Base-by-base conservation (phyloP, 2,888 invertebrate species). In the Sinodicranocentrus sp. region DNA sequence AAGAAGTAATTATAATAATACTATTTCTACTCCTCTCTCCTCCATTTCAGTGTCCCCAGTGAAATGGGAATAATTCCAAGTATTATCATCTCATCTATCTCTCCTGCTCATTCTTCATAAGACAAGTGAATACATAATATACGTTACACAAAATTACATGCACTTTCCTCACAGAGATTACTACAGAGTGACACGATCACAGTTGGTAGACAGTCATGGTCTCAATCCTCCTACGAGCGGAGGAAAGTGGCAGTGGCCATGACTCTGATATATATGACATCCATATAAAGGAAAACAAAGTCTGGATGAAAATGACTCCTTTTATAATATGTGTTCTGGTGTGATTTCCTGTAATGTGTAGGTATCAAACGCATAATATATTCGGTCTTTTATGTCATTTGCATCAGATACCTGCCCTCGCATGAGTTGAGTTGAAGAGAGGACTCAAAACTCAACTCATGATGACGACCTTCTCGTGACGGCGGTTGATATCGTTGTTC, bases 41-140 rank as follows among this genome's bases (percentile, higher is more conserved):
- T 77, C 71, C 75, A 76, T 83, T 83, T 76, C 76, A 70, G 68
- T 71, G 71, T 76, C 77, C 82, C 82, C 71, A 25, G 76, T 52
- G 76, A 70, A 83, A 76, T 76, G 82, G 63, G 65, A 83, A 83
- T 83, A 83, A 83, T 83, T 83, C 82, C 48, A 52, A 83, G 82
- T 77, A 83, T 83, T 83, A 83, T 83, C 82, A 83, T 83, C 82
- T 83, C 82, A 83, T 83, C 82, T 83, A 83, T 83, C 82, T 83
- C 76, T 5, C 25, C 17, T 19, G 44, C 48, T 61, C 61, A 61
- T 28, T 61, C 28, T 61, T n/a, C 28, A 26, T 1, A 13, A 28
- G n/a, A 61, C 61, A 28, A 3, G 5, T 1, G 28, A 73, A 63
- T 44, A 73, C 48, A 73, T 61, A 61, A 28, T 25, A n/a, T 8